phyloP scores from a whole-genome alignment of 2,113 vertebrate species.

The Oostethus manadensis region DNA sequence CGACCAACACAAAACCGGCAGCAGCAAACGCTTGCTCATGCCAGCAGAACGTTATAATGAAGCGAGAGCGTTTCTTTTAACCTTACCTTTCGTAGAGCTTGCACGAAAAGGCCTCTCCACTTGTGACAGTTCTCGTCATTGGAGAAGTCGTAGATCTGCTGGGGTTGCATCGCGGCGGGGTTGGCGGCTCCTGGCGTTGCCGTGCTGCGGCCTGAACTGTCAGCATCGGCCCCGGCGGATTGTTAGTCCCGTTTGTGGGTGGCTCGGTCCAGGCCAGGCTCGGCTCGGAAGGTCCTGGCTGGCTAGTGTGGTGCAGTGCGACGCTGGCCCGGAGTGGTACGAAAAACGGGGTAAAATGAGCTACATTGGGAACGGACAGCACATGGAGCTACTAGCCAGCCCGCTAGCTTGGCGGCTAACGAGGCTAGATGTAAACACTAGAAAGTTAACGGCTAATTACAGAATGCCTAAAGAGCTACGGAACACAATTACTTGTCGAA shows the following conservation, averaged over 20 bases:
- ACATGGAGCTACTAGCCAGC: constrained; percentile 59
- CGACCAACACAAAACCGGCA: background rate
- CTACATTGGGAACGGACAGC: constrained; percentile 35
- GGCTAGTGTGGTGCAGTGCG: background rate
- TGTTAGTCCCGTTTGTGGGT: constrained; percentile 64
- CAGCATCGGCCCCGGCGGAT: constrained; percentile 77
- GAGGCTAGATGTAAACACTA: constrained; percentile 58
- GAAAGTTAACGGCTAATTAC: constrained; percentile 60
- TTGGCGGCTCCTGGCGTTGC: constrained; percentile 72
- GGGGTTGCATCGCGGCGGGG: constrained; percentile 82
- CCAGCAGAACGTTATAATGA: no score
- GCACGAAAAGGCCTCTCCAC: constrained; percentile 94
- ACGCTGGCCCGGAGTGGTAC: background rate
- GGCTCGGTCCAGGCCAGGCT: constrained; percentile 64
- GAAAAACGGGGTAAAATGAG: constrained; percentile 4
- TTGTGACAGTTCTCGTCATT: constrained; percentile 92
- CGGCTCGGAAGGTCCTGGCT: constrained; percentile 13
- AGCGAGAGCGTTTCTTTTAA: background rate
- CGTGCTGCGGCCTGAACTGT: constrained; percentile 74
- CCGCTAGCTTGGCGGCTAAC: constrained; percentile 60
- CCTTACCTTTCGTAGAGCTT: constrained; percentile 87
- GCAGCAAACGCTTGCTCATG: background rate
- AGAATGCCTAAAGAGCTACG: constrained; percentile 47
- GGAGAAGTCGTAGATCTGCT: constrained; percentile 91
- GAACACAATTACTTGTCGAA: constrained; percentile 16